Evolutionary conservation across 92 coral and sea anemone species (phyloP).

Genomic region (Nematostella vectensis): DNA sequence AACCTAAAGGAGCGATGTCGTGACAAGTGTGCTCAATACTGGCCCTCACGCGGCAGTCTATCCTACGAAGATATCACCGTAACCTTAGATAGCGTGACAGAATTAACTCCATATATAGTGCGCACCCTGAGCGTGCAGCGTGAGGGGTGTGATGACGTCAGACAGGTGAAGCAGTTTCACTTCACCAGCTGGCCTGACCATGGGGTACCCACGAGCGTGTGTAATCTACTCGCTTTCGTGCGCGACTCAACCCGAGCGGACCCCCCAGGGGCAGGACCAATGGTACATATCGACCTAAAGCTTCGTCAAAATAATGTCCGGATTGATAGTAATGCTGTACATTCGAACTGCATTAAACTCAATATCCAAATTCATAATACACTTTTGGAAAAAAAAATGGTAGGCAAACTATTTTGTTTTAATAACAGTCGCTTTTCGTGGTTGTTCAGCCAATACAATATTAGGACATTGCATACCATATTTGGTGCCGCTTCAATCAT

Average conservation of each 20-base stretch:
- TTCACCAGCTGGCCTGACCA: constrained; percentile 98
- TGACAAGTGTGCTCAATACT: constrained; percentile 80
- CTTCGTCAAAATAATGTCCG: too few relatives aligned
- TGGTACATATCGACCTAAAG: too few relatives aligned
- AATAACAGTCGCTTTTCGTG: too few relatives aligned
- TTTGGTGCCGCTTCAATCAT: too few relatives aligned
- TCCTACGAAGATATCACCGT: constrained; percentile 56
- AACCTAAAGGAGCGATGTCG: constrained; percentile 83
- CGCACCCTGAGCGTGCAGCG: constrained; percentile 57
- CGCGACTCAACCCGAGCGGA: constrained; percentile 72
- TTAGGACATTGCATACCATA: too few relatives aligned
- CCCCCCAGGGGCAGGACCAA: constrained; percentile 83
- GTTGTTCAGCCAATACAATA: too few relatives aligned
- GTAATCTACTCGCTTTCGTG: constrained; percentile 74
- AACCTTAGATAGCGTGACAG: constrained; percentile 50
- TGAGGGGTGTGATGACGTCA: constrained; percentile 36
- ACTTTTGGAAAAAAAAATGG: too few relatives aligned
- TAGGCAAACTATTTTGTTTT: too few relatives aligned
- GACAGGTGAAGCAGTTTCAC: constrained; percentile 72
- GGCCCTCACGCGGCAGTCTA: constrained; percentile 68
- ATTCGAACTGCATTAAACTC: too few relatives aligned
- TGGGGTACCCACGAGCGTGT: constrained; percentile 79
- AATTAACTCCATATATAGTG: constrained; percentile 66
- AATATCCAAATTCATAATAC: too few relatives aligned
- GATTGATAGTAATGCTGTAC: too few relatives aligned